Evolutionary conservation across 1,140 invertebrate genomes (phyloP).

Genomic region (Eumaeus atala): DNA sequence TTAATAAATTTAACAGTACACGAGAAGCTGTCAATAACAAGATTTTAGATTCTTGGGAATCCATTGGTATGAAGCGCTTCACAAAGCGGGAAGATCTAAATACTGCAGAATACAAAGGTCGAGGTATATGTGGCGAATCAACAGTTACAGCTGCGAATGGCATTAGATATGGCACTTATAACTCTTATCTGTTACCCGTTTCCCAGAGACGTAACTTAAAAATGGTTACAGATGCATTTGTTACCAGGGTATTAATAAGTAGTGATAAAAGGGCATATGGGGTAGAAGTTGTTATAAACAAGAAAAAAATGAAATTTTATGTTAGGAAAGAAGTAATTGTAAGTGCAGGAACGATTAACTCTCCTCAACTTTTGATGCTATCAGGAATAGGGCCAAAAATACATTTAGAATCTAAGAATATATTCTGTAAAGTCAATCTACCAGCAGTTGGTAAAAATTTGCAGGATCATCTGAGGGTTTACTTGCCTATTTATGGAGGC

Average conservation of each 20-base stretch:
- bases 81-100: slow-evolving; percentile 47
- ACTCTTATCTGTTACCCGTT: slow-evolving; percentile 75
- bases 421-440: slow-evolving; percentile 73
- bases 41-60: slow-evolving; percentile 52
- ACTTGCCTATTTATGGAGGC: slow-evolving; percentile 38
- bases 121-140: slow-evolving; percentile 36
- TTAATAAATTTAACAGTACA: slow-evolving; percentile 40
- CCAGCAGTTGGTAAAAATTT: slow-evolving; percentile 82
- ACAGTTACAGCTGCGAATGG: slow-evolving; percentile 67
- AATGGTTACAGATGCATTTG: slow-evolving; percentile 76
- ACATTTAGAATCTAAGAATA: slow-evolving; percentile 53
- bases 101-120: slow-evolving; percentile 19
- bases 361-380: slow-evolving; percentile 69
- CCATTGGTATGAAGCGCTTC: slow-evolving; percentile 37
- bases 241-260: slow-evolving; percentile 60
- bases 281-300: slow-evolving; percentile 45
- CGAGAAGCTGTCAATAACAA: slow-evolving; percentile 27
- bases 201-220: slow-evolving; percentile 79
- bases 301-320: slow-evolving; percentile 33
- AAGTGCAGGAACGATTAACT: slow-evolving; percentile 70
- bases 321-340: slow-evolving; percentile 71
- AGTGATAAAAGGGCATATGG: slow-evolving; percentile 37
- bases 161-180: slow-evolving; percentile 75
- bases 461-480: slow-evolving; percentile 73
- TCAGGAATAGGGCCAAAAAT: slow-evolving; percentile 60